Evolutionary conservation across 2,113 vertebrate genomes (phyloP).

Genomic region (Salvator merianae): DNA sequence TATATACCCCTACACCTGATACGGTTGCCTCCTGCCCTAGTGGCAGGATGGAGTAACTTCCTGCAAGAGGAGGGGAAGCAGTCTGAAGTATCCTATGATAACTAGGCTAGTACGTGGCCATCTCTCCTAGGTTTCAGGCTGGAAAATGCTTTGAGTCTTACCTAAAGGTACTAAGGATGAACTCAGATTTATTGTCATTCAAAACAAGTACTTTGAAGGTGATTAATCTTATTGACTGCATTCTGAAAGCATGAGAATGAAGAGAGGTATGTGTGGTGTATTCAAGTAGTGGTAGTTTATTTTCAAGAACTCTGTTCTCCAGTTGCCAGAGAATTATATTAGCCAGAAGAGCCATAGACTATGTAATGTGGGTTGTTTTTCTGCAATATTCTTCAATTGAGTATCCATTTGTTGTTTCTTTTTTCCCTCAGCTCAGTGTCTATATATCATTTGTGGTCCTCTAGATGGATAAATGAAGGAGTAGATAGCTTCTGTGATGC

Average conservation of each 20-base stretch:
- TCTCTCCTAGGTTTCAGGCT: too few relatives aligned
- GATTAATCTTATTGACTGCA: neutral
- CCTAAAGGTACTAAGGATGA: neutral
- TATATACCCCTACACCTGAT: too few relatives aligned
- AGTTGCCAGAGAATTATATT: slow-evolving; percentile 15
- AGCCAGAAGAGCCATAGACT: neutral
- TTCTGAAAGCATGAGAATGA: neutral
- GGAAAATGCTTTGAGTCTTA: too few relatives aligned
- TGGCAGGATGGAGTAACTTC: too few relatives aligned
- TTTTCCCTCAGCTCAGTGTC: slow-evolving; percentile 45
- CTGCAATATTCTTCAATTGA: neutral
- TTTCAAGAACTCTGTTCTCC: neutral
- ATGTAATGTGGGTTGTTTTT: neutral
- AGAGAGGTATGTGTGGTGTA: too few relatives aligned
- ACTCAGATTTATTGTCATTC: neutral
- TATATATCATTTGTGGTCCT: slow-evolving; percentile 49
- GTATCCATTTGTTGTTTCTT: slow-evolving; percentile 12
- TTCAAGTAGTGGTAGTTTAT: too few relatives aligned
- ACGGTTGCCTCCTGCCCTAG: too few relatives aligned
- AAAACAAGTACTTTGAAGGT: neutral
- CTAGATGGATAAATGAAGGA: slow-evolving; percentile 48
- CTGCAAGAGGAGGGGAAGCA: too few relatives aligned
- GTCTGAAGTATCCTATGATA: too few relatives aligned
- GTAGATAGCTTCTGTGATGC: neutral
- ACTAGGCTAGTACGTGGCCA: too few relatives aligned